Evolutionary conservation across 2,113 vertebrate species (phyloP), one percentile per base, ranked within the genome.

Genomic region (Atlantisia rogersi): DNA sequence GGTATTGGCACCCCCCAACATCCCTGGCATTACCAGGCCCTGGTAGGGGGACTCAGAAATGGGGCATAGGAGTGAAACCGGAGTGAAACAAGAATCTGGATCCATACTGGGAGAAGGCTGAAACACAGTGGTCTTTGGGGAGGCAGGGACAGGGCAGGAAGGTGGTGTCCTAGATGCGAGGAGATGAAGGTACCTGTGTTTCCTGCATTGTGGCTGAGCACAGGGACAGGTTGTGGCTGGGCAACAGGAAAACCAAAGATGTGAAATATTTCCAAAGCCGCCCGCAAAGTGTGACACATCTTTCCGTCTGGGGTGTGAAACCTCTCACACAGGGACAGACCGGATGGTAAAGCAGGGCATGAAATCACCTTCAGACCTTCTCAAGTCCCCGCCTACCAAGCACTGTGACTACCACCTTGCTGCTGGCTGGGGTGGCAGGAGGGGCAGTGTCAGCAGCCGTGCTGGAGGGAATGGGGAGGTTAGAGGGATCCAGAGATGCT

Each of bases 171-270:
- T 70, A 1, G 19, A 7, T 2, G 3, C 11, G 46, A 82, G 39
- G 13, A 63, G 39, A 63, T 0, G 1, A 44, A 40, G 65, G 52
- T 28, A 93, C 77, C 90, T 95, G 62, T 68, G n/a, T 85, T 96
- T 96, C 94, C 95, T 65, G 11, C 96, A 89, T 25, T 2, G 7
- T 3, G 11, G 83, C 18, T 1, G 5, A 53, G 64, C 44, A 28
- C 0, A 0, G 67, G 65, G 19, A 44, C 73, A 24, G 0, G 0
- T 39, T 35, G 35, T 35, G 5, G 73, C 83, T 91, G 74, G 87
- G 55, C 77, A 94, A 96, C 95, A 95, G 92, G 94, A 96, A 96
- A 93, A 94, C 84, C 90, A 97, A 65, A 92, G 37, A 75, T 2
- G 7, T 52, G 64, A 76, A 95, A 26, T 82, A 71, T 78, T 87